Conservation (phyloP, 2,113 vertebrate genomes). For the Agapornis roseicollis region DNA sequence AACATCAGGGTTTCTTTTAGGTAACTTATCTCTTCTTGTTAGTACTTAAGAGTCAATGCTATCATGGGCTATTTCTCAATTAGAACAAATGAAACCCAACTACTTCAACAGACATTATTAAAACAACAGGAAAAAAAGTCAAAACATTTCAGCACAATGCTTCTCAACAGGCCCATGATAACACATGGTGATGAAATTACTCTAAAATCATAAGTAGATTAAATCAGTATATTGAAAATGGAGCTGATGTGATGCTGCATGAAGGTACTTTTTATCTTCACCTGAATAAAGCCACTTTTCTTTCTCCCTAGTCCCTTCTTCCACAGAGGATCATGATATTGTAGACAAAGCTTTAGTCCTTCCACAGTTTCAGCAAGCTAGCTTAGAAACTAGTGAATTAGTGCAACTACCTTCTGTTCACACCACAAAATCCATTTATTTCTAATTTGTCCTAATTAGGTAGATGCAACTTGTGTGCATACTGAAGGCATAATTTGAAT, state of each 20-base stretch:
- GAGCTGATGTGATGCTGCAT: neutral
- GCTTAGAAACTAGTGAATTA: neutral
- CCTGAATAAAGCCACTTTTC: neutral
- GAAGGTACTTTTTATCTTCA: neutral
- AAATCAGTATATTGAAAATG: neutral
- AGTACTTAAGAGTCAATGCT: neutral
- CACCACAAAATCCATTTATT: neutral
- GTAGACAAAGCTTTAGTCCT: neutral
- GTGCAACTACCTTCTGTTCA: neutral
- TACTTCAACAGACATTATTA: neutral
- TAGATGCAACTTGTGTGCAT: neutral
- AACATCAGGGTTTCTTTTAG: neutral
- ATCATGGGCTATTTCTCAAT: neutral
- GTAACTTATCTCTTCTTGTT: neutral
- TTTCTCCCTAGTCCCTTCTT: neutral
- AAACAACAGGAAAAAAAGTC: neutral
- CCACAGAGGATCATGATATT: neutral
- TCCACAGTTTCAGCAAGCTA: neutral
- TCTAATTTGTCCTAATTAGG: neutral
- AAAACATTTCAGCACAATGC: neutral
- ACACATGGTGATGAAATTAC: neutral
- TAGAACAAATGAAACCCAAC: neutral
- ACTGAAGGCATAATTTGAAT: neutral
- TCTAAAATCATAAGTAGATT: neutral
- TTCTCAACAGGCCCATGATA: neutral